Conservation (phyloP, 2,797 vertebrate species). For the Gymnopithys bicolor region DNA sequence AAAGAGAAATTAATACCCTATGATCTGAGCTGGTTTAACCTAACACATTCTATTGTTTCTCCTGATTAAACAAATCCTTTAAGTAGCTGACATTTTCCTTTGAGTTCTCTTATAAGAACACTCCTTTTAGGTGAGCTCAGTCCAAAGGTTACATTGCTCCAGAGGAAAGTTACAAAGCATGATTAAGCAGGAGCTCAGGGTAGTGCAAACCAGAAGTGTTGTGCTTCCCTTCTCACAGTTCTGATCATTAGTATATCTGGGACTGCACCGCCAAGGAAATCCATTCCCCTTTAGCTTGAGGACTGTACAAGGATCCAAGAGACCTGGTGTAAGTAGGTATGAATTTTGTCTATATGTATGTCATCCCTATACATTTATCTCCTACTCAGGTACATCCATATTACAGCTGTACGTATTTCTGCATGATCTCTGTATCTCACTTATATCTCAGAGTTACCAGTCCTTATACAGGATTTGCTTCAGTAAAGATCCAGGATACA, state of each 20-base stretch:
- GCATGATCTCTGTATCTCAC: neutral
- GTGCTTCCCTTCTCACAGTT: neutral
- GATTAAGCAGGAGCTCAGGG: neutral
- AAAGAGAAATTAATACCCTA: neutral
- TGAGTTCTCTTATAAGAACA: neutral
- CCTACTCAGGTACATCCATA: rapidly evolving
- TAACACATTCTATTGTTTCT: neutral
- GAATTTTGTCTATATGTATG: neutral
- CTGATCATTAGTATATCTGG: neutral
- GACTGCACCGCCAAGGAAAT: neutral
- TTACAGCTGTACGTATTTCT: neutral
- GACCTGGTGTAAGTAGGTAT: neutral
- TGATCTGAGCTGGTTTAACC: conserved; percentile 13
- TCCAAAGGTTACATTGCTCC: neutral
- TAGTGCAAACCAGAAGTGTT: neutral
- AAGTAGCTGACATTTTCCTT: neutral
- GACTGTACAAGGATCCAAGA: neutral
- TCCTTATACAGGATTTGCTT: neutral
- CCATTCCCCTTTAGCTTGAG: neutral
- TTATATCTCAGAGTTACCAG: neutral
- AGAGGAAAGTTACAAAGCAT: neutral
- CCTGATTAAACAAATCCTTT: conserved; percentile 13
- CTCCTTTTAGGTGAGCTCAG: neutral
- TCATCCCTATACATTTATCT: neutral
- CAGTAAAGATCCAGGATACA: neutral